Percentiles rank a stretch among this genome's conserved stretches.
phyloP scores from a whole-genome alignment of 1,140 invertebrate species.

The Limonius californicus region DNA sequence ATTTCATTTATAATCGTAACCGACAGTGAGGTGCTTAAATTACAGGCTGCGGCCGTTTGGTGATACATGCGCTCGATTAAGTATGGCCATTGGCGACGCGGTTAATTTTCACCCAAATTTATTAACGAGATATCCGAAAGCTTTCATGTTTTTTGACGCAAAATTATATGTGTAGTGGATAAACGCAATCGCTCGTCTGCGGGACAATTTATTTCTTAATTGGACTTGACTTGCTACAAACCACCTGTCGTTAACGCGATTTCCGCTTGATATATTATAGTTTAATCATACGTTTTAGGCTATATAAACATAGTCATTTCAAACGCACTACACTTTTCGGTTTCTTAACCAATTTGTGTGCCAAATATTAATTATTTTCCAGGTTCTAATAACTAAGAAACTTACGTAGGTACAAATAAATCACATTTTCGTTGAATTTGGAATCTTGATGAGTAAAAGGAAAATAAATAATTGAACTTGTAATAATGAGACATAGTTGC shows the following conservation, averaged over 20 bases:
- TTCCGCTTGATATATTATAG: constrained; percentile 26
- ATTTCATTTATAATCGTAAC: constrained; percentile 28
- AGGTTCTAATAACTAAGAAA: no score
- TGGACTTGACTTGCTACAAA: constrained; percentile 13
- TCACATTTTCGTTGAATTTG: no score
- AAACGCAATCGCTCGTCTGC: constrained; percentile 12
- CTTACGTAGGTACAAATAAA: no score
- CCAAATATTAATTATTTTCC: no score
- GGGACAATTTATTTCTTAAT: constrained; percentile 29
- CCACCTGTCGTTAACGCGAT: constrained; percentile 22
- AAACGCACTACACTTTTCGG: no score
- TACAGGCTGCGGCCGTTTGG: constrained; percentile 11
- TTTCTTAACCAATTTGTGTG: no score
- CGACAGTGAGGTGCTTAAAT: constrained; percentile 21
- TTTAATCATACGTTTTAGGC: constrained; percentile 21
- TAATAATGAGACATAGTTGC: no score
- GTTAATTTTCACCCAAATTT: constrained; percentile 27
- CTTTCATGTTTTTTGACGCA: constrained; percentile 15
- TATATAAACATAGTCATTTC: not conserved
- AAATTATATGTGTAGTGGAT: constrained; percentile 21
- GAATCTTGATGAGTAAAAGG: no score
- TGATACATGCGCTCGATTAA: not conserved
- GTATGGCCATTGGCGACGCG: not conserved
- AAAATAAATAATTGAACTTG: no score
- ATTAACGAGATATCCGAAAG: constrained; percentile 23